Conservation (phyloP, 2,797 vertebrate species). For the Gallirallus australis region DNA sequence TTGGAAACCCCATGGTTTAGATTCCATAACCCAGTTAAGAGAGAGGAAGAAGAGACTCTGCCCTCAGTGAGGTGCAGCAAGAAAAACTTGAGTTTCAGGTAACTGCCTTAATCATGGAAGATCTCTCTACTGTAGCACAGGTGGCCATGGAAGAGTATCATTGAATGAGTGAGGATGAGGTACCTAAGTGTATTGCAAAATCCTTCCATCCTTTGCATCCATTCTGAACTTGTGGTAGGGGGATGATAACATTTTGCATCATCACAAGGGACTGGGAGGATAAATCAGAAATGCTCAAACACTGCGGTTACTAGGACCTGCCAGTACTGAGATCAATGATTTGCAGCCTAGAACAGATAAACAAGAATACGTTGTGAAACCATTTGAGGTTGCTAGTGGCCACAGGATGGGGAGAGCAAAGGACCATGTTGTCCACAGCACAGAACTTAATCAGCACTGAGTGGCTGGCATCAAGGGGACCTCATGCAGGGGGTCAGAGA, state of each 20-base stretch:
- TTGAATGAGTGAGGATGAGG: background rate
- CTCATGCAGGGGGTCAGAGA: background rate
- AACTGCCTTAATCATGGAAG: background rate
- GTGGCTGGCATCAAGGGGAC: background rate
- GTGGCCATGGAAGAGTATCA: background rate
- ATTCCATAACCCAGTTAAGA: background rate
- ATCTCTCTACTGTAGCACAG: background rate
- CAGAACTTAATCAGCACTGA: background rate
- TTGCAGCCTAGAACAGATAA: background rate
- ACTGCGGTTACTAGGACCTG: background rate
- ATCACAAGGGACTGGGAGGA: background rate
- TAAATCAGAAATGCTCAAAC: background rate
- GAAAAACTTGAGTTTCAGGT: slow-evolving; percentile 37
- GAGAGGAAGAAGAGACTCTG: background rate
- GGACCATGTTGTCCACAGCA: background rate
- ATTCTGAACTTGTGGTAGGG: background rate
- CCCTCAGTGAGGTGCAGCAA: background rate
- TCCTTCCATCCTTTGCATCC: background rate
- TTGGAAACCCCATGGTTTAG: background rate
- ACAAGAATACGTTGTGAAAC: background rate
- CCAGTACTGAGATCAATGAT: background rate
- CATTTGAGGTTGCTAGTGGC: background rate
- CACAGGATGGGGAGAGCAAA: background rate
- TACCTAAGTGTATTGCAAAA: background rate
- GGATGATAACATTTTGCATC: background rate